Base-by-base conservation (phyloP, 53 echinoderm and acorn worm genomes). In the Mesocentrotus franciscanus region DNA sequence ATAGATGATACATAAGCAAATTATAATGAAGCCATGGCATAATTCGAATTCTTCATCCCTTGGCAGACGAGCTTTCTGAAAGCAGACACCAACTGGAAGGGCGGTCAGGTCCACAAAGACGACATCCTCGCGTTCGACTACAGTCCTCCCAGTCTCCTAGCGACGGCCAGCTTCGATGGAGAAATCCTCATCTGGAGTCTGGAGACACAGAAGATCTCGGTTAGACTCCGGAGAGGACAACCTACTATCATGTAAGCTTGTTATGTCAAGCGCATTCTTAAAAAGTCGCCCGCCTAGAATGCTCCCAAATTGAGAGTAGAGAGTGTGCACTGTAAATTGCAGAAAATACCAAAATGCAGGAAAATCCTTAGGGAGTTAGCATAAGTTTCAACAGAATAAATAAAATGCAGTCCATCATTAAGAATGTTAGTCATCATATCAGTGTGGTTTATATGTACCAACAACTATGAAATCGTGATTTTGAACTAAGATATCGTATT, bases 151-250 rank as follows among this genome's bases (percentile, higher is more conserved):
- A 98, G 98, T 97, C 99, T 99, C 58, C 90, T 99, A 84, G 99
- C 97, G 32, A 99, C 99, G 90, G 99, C 99, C 5, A 97, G 98
- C 92, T 99, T 99, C 89, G 99, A 99, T 85, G 99, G 99, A 56
- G 98, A 99, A 58, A 97, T 99, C 92, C 95, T 99, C 10, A 96
- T 99, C 10, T 99, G 99, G 99, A 98, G 98, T 79, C 95, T 97
- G 36, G 99, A 97, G 92, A 99, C 99, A 14, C 97, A 99, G 61
- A 97, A 96, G 60, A 95, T 97, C 4, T 97, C 98, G 14, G 96
- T 97, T 26, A 93, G 97, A 90, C 96, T 99, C 15, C 92, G 99
- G 56, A 97, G 96, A 78, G 99, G 98, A 10, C 99, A 99, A 42
- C 97, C 98, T 0, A 97, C 91, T 35, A 96, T 97, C 92, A 96